Conservation (phyloP, 2,113 vertebrate species). For the Ceyx melanurus region DNA sequence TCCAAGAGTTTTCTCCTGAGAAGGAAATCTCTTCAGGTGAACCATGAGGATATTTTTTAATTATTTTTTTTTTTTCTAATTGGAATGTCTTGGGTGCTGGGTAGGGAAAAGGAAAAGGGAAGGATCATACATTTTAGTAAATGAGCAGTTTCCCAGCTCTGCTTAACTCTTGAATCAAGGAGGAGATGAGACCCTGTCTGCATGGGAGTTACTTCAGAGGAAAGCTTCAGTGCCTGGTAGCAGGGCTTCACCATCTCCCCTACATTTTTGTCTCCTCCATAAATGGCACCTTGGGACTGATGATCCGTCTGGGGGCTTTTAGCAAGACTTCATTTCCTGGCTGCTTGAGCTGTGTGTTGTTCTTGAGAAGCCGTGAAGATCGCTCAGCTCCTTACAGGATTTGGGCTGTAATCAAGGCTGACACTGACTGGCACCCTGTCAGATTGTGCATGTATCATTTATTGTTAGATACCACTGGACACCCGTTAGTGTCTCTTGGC, state of each 20-base stretch:
- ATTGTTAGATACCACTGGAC: constrained; percentile 54
- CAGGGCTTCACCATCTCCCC: constrained; percentile 17
- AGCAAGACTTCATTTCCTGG: background rate
- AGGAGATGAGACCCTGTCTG: constrained; percentile 21
- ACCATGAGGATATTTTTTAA: constrained; percentile 28
- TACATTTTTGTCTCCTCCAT: constrained; percentile 3
- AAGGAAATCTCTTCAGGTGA: constrained; percentile 28
- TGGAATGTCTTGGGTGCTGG: constrained; percentile 34
- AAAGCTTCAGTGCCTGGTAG: constrained; percentile 18
- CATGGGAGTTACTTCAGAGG: constrained; percentile 41
- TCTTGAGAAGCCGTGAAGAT: constrained; percentile 47
- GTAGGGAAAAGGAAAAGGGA: constrained; percentile 17
- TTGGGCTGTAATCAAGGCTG: constrained; percentile 57
- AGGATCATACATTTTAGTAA: background rate
- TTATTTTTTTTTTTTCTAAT: background rate
- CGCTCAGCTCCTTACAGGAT: constrained; percentile 62
- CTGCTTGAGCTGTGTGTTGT: background rate
- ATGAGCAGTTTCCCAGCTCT: constrained; percentile 26
- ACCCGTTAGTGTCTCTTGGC: constrained; percentile 53
- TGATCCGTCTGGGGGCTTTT: constrained; percentile 30
- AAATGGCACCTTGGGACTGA: constrained; percentile 15
- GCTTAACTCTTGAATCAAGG: constrained; percentile 20
- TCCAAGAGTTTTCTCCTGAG: constrained; percentile 29
- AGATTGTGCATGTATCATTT: constrained; percentile 47
- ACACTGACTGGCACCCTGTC: constrained; percentile 62